These are phyloP conservation scores for Thelaira solivaga DNA, from an alignment of 2,888 invertebrate species.

Conservation along the genomic window DNA sequence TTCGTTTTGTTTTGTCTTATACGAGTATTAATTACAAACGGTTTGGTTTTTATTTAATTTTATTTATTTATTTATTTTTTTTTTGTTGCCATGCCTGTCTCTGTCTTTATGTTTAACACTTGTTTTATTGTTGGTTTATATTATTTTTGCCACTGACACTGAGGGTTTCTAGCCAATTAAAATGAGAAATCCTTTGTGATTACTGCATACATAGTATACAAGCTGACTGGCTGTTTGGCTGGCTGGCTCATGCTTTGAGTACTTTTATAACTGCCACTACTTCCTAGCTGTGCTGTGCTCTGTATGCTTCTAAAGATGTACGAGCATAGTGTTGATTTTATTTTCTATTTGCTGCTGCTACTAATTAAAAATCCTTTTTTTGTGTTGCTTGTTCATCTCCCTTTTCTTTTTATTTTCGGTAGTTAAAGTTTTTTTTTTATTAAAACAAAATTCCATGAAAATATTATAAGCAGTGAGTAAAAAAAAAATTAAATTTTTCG, in stretches of 20 bases:
- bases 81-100: not conserved
- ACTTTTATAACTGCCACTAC: not conserved
- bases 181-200: conserved; percentile 64
- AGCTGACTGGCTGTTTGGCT: not conserved
- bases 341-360: conserved; percentile 24
- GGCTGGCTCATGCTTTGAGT: conserved; percentile 1
- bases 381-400: not conserved
- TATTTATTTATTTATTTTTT: not conserved
- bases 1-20: not conserved
- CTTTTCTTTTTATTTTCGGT: not conserved
- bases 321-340: conserved; percentile 23
- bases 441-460: conserved; percentile 20
- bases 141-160: conserved; percentile 48
- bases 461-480: conserved; percentile 3
- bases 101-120: not conserved
- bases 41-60: not conserved
- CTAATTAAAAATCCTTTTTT: conserved; percentile 56
- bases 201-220: conserved; percentile 24
- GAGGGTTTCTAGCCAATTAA: conserved; percentile 62
- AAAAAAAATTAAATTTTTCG: conserved; percentile 28
- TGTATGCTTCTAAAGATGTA: not conserved
- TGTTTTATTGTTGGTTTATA: conserved; percentile 12
- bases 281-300: conserved; percentile 13
- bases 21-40: not conserved
- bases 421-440: conserved; percentile 20